A percentile compares a stretch with the other conserved stretches of the same genome.
phyloP scores from a whole-genome alignment of 2,797 vertebrate genomes.

The Acropternis orthonyx region DNA sequence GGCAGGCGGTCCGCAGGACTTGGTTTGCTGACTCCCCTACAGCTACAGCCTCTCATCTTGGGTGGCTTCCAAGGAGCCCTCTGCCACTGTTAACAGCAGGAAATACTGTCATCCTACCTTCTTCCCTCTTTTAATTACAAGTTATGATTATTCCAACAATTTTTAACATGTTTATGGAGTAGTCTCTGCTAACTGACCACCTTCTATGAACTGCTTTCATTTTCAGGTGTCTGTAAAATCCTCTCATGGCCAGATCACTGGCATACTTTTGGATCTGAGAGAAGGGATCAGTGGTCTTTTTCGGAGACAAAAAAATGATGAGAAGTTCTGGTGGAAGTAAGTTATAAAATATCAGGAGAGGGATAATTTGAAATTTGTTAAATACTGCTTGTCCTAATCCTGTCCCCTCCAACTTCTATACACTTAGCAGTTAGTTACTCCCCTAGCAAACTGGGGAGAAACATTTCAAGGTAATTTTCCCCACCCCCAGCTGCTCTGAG shows the following conservation, averaged over 20 bases:
- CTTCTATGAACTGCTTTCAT: not conserved
- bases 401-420: not conserved
- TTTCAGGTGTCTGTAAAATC: not conserved
- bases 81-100: not conserved
- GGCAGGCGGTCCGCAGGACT: not conserved
- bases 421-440: not conserved
- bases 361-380: not conserved
- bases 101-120: not conserved
- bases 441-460: not conserved
- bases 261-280: not conserved
- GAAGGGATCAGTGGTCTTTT: not conserved
- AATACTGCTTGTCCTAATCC: not conserved
- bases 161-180: not conserved
- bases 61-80: not conserved
- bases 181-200: not conserved
- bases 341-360: not conserved
- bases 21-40: rapidly evolving
- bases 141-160: not conserved
- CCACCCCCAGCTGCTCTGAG: not conserved
- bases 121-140: not conserved
- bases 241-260: not conserved
- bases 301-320: not conserved
- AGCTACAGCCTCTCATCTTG: rapidly evolving
- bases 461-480: not conserved
- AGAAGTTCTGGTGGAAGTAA: not conserved